Conservation (phyloP, 2,888 invertebrate species). For the Suillia variegata region DNA sequence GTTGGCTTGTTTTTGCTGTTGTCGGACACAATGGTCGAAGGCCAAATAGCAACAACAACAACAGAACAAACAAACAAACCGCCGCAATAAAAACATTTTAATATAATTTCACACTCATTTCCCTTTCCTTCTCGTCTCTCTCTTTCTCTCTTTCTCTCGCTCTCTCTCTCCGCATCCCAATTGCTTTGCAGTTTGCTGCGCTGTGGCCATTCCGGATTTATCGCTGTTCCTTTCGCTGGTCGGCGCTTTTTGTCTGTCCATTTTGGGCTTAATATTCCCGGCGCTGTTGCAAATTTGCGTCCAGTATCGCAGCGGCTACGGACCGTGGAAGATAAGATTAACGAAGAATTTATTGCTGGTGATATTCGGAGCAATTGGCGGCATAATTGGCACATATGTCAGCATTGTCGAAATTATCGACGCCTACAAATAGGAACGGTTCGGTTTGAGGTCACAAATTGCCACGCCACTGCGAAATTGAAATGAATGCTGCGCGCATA, state of each 20-base stretch:
- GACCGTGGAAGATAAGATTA: conserved; percentile 72
- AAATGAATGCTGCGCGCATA: too few relatives aligned
- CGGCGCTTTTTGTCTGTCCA: conserved; percentile 90
- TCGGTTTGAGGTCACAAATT: too few relatives aligned
- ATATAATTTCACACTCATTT: conserved; percentile 1
- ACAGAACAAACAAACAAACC: too few relatives aligned
- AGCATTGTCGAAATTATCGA: conserved; percentile 53
- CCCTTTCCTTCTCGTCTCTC: neutral
- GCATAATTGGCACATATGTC: conserved; percentile 71
- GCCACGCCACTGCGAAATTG: too few relatives aligned
- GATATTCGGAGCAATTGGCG: conserved; percentile 75
- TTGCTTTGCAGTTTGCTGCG: conserved; percentile 74
- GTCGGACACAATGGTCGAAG: too few relatives aligned
- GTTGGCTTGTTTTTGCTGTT: too few relatives aligned
- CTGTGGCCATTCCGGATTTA: conserved; percentile 84
- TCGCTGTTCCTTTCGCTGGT: conserved; percentile 91
- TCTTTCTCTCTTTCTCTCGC: too few relatives aligned
- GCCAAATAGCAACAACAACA: neutral
- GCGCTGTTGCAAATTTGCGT: conserved; percentile 85
- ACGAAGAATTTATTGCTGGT: conserved; percentile 75
- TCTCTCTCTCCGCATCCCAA: too few relatives aligned
- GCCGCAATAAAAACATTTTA: too few relatives aligned
- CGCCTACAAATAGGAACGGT: conserved; percentile 31
- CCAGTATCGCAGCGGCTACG: conserved; percentile 71
- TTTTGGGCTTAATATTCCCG: conserved; percentile 90